Evolutionary conservation across 2,113 vertebrate species (phyloP).

Genomic region (Hiodon tergisus): DNA sequence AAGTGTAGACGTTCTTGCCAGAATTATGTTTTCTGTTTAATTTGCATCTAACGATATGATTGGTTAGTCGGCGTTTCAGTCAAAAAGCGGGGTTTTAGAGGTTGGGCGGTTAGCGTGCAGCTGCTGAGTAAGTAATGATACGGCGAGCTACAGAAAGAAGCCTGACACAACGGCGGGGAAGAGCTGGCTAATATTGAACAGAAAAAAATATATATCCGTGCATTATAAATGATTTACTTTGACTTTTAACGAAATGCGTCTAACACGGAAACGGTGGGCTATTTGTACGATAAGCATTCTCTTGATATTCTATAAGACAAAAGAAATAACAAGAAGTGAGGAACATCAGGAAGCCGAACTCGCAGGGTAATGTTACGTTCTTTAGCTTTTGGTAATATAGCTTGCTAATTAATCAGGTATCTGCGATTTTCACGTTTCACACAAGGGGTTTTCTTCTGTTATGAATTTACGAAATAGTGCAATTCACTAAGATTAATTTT

Average conservation of each 20-base stretch:
- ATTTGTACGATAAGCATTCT: conserved; percentile 80
- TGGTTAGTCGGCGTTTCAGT: conserved; percentile 33
- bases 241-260: conserved; percentile 66
- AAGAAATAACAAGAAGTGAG: conserved; percentile 72
- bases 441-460: background rate
- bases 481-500: conserved; percentile 1
- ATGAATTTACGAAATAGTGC: background rate
- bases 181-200: conserved; percentile 18
- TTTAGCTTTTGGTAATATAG: conserved; percentile 22
- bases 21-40: background rate
- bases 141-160: conserved; percentile 28
- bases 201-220: conserved; percentile 4
- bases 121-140: conserved; percentile 37
- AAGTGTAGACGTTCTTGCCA: conserved; percentile 14
- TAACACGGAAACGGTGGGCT: conserved; percentile 75
- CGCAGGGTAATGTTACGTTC: conserved; percentile 60
- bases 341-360: conserved; percentile 69
- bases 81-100: conserved; percentile 19
- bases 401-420: conserved; percentile 1
- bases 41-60: conserved; percentile 33
- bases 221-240: conserved; percentile 4
- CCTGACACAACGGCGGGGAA: conserved; percentile 15
- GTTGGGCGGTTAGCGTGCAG: conserved; percentile 27
- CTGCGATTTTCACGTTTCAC: background rate
- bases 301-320: conserved; percentile 82